phyloP scores from a whole-genome alignment of 2,888 invertebrate species.

The Synergus itoensis region DNA sequence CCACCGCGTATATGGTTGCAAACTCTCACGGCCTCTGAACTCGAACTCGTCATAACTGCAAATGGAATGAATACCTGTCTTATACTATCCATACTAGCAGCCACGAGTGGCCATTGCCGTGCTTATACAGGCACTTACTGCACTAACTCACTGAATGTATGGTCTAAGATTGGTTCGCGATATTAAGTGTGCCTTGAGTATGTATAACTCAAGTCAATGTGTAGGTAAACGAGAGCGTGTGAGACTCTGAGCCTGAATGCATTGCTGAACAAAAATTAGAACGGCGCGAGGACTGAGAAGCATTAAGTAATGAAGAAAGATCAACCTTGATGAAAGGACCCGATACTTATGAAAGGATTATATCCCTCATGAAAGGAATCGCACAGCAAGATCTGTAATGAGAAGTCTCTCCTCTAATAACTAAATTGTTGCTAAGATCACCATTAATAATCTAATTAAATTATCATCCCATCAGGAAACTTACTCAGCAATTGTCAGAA shows the following conservation, averaged over 20 bases:
- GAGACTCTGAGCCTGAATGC: constrained; percentile 41
- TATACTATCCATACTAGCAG: constrained; percentile 64
- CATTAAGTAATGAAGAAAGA: constrained; percentile 8
- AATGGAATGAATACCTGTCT: constrained; percentile 75
- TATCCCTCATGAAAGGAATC: not conserved
- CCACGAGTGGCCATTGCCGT: constrained; percentile 69
- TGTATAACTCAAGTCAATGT: constrained; percentile 50
- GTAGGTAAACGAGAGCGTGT: constrained; percentile 51
- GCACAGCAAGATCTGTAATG: not conserved
- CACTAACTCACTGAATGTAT: constrained; percentile 71
- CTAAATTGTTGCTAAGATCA: constrained; percentile 8
- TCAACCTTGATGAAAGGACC: constrained; percentile 11
- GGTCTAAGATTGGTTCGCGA: constrained; percentile 73
- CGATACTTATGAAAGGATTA: constrained; percentile 1
- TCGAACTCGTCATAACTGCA: constrained; percentile 76
- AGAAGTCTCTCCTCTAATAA: constrained; percentile 4
- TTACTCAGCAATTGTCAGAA: not conserved
- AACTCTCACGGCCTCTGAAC: constrained; percentile 76
- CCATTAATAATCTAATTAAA: constrained; percentile 14
- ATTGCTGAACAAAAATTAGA: constrained; percentile 60
- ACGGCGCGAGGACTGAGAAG: constrained; percentile 25
- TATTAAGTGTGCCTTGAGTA: constrained; percentile 67
- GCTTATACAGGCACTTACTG: constrained; percentile 70
- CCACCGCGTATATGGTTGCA: constrained; percentile 59
- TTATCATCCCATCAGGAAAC: not conserved